Percentiles rank a stretch among this genome's conserved stretches.
Conservation (phyloP, 2,113 vertebrate species). For the Procavia capensis region DNA sequence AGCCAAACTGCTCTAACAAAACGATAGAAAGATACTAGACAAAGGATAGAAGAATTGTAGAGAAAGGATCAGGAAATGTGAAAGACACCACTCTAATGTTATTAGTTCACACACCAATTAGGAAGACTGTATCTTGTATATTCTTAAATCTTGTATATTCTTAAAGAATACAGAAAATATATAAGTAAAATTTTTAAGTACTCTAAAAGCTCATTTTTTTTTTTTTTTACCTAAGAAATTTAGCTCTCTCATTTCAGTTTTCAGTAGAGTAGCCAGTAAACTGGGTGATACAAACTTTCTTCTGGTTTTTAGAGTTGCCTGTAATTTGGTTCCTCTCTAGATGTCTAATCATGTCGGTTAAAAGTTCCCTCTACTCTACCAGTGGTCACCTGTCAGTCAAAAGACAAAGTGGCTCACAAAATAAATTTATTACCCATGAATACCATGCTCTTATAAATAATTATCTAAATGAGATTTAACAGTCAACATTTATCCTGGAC, state of each 20-base stretch:
- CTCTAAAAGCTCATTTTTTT: neutral
- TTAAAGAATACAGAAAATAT: neutral
- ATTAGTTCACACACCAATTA: neutral
- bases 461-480: too few species aligned
- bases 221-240: neutral
- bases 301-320: neutral
- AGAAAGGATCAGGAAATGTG: neutral
- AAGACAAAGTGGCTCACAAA: too few species aligned
- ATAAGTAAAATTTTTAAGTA: neutral
- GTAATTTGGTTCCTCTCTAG: neutral
- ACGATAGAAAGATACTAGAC: neutral
- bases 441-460: too few species aligned
- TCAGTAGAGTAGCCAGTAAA: neutral
- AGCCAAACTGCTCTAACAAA: neutral
- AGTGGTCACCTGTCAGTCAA: too few species aligned
- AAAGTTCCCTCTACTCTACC: neutral
- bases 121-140: too few species aligned
- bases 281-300: neutral
- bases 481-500: too few species aligned
- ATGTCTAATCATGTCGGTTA: neutral
- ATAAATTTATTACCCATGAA: too few species aligned
- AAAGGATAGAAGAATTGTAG: too few species aligned
- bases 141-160: too few species aligned
- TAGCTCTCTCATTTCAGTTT: neutral
- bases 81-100: neutral